Percentiles rank a stretch among this genome's conserved stretches.
These are phyloP conservation scores for Chloebia gouldiae DNA, from an alignment of 2,113 vertebrate species.

Conservation along the genomic window DNA sequence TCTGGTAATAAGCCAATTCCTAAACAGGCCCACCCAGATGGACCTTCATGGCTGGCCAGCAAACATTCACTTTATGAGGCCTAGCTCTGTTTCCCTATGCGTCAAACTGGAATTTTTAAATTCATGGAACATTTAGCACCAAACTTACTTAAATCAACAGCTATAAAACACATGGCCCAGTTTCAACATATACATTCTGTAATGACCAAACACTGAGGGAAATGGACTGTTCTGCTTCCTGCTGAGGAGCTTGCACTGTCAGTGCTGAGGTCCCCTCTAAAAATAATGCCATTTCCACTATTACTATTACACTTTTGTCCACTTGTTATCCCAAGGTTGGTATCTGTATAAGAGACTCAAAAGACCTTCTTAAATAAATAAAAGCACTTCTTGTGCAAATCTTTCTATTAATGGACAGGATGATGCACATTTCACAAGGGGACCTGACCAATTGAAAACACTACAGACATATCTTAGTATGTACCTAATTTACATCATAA, in stretches of 20 bases:
- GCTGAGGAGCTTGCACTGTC: neutral
- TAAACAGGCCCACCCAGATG: neutral
- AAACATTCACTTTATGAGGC: neutral
- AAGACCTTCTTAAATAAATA: neutral
- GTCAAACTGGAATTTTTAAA: neutral
- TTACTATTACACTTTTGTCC: neutral
- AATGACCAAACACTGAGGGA: neutral
- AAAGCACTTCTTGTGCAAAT: neutral
- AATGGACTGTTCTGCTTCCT: neutral
- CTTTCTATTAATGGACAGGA: neutral
- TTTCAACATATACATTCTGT: neutral
- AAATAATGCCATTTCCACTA: neutral
- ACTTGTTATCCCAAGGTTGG: neutral
- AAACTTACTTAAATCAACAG: neutral
- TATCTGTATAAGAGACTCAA: neutral
- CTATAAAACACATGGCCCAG: neutral
- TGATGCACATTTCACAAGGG: neutral
- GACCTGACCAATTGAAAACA: neutral
- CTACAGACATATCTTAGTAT: fast-evolving
- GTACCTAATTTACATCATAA: neutral
- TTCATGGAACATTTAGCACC: neutral
- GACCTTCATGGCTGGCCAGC: neutral
- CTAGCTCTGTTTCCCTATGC: neutral
- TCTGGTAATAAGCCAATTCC: neutral
- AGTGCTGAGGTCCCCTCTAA: neutral